These are phyloP conservation scores for Pluvialis apricaria DNA, from an alignment of 2,113 vertebrate genomes.

Conservation along the genomic window DNA sequence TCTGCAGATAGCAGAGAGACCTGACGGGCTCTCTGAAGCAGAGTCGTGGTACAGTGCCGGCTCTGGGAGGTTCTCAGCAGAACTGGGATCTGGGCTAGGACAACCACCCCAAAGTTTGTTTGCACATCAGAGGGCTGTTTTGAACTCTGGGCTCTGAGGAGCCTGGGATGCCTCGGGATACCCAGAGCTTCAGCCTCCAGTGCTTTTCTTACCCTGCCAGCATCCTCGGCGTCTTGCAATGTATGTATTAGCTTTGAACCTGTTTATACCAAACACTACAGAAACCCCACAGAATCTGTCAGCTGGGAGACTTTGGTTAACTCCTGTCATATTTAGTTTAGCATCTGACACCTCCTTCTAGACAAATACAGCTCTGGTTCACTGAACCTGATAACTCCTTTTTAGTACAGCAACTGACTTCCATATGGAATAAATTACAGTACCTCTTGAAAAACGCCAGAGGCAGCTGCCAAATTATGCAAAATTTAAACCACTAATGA, in stretches of 20 bases:
- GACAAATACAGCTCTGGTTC: constrained; percentile 49
- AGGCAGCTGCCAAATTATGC: constrained; percentile 58
- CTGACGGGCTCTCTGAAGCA: not conserved
- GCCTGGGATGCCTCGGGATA: not conserved
- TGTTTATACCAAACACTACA: constrained; percentile 20
- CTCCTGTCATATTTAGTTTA: constrained; percentile 62
- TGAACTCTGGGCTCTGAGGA: not conserved
- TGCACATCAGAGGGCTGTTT: not conserved
- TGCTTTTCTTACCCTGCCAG: not conserved
- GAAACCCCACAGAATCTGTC: constrained; percentile 45
- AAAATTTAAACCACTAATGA: constrained; percentile 36
- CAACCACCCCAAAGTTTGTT: not conserved
- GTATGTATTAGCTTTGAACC: constrained; percentile 19
- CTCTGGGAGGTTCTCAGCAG: not conserved
- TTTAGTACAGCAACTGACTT: constrained; percentile 48
- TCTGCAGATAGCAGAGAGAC: not conserved
- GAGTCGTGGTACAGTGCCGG: rapidly evolving
- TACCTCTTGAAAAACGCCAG: constrained; percentile 44
- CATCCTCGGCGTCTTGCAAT: not conserved
- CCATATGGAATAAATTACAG: constrained; percentile 44
- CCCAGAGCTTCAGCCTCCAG: not conserved
- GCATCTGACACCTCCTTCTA: constrained; percentile 64
- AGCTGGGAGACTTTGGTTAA: constrained; percentile 42
- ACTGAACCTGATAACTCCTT: constrained; percentile 54
- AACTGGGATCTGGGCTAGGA: too few species aligned